Evolutionary conservation across 2,888 invertebrate genomes (phyloP).

Genomic region (Scelioninae gen. 2): DNA sequence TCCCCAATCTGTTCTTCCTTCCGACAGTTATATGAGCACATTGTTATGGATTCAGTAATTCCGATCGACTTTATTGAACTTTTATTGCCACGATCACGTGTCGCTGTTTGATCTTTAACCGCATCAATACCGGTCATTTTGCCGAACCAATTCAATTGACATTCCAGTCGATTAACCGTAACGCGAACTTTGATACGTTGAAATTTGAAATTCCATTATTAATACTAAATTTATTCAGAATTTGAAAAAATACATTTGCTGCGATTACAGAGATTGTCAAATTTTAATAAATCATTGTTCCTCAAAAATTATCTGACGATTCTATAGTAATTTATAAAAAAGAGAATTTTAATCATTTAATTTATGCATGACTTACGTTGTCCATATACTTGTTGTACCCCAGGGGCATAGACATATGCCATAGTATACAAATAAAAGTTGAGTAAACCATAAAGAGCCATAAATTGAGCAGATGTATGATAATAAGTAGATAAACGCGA

Average conservation of each 20-base stretch:
- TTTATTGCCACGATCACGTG: too few relatives aligned
- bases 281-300: too few relatives aligned
- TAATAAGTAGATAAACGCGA: slow-evolving; percentile 91
- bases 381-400: slow-evolving; percentile 87
- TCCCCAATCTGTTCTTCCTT: slow-evolving; percentile 44
- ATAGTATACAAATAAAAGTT: slow-evolving; percentile 96
- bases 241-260: too few relatives aligned
- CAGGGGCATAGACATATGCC: slow-evolving; percentile 96
- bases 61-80: slow-evolving; percentile 23
- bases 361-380: slow-evolving; percentile 76
- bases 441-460: slow-evolving; percentile 94
- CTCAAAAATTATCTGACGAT: slow-evolving; percentile 1
- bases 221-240: too few relatives aligned
- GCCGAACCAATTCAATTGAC: too few relatives aligned
- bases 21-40: slow-evolving; percentile 57
- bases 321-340: not conserved
- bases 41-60: slow-evolving; percentile 51
- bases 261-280: too few relatives aligned
- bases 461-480: slow-evolving; percentile 94
- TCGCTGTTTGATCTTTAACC: too few relatives aligned
- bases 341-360: not conserved
- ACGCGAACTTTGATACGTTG: too few relatives aligned
- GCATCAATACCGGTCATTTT: too few relatives aligned
- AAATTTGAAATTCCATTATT: too few relatives aligned
- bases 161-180: too few relatives aligned